Conservation (phyloP, 2,888 invertebrate species). For the Aleiodes testaceus region DNA sequence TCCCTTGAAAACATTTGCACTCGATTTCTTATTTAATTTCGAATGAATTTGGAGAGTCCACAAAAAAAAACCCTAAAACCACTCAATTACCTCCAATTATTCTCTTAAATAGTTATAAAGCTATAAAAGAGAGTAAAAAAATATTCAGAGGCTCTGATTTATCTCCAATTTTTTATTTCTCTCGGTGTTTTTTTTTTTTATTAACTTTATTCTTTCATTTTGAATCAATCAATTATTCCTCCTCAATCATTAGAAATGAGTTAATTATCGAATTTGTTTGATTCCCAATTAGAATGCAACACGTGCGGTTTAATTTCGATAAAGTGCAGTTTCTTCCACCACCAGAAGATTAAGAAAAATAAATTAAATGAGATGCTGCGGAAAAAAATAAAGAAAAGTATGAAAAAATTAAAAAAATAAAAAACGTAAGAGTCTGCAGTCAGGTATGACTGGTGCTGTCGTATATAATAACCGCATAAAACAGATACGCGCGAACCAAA, state of each 20-base stretch:
- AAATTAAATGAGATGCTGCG: conserved; percentile 1
- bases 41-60: neutral
- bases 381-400: conserved; percentile 36
- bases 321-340: neutral
- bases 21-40: conserved; percentile 35
- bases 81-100: conserved; percentile 38
- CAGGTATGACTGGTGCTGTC: conserved; percentile 72
- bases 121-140: conserved; percentile 33
- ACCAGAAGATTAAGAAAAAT: neutral
- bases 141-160: conserved; percentile 22
- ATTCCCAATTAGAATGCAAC: no score
- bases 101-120: conserved; percentile 34
- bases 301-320: conserved; percentile 20
- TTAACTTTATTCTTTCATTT: conserved; percentile 38
- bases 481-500: conserved; percentile 71
- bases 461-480: conserved; percentile 74
- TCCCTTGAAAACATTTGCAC: conserved; percentile 41
- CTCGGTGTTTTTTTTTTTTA: conserved; percentile 38
- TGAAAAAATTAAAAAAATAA: conserved; percentile 46
- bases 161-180: conserved; percentile 10
- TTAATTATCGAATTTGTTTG: neutral
- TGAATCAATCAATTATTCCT: conserved; percentile 51
- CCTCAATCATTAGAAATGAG: conserved; percentile 41
- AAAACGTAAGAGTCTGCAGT: conserved; percentile 48
- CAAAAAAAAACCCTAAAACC: conserved; percentile 16